phyloP scores from a whole-genome alignment of 2,888 invertebrate genomes.

The Sclerodermus sp. region DNA sequence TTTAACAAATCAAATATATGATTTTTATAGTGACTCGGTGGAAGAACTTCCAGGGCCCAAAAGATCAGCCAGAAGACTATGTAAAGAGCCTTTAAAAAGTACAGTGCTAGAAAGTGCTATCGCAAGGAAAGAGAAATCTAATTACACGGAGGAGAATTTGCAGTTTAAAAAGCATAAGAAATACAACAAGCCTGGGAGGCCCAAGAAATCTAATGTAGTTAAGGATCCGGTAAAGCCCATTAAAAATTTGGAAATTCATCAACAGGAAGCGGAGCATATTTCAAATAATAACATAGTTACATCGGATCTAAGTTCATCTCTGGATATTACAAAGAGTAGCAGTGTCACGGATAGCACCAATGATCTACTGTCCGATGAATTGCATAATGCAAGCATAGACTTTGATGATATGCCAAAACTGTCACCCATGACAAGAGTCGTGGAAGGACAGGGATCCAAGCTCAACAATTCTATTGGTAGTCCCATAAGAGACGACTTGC shows the following conservation, averaged over 20 bases:
- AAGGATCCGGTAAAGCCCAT: constrained; percentile 34
- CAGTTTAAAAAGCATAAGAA: constrained; percentile 45
- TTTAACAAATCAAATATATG: background rate
- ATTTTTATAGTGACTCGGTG: constrained; percentile 44
- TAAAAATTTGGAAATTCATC: constrained; percentile 22
- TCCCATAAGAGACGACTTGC: constrained; percentile 30
- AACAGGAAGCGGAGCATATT: constrained; percentile 24
- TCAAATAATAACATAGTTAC: constrained; percentile 28
- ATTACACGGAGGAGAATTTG: constrained; percentile 57
- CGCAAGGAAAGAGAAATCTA: constrained; percentile 72
- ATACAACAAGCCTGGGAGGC: constrained; percentile 48
- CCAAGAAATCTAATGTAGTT: constrained; percentile 38
- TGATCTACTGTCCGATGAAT: constrained; percentile 32
- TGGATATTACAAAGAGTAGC: constrained; percentile 36
- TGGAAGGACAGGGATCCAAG: constrained; percentile 34
- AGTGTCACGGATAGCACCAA: constrained; percentile 27
- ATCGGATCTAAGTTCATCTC: constrained; percentile 31
- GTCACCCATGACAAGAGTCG: constrained; percentile 46
- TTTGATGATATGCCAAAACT: constrained; percentile 55
- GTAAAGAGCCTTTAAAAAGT: constrained; percentile 61
- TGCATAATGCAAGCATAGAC: constrained; percentile 38
- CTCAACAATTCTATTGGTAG: constrained; percentile 34
- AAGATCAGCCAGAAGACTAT: constrained; percentile 66
- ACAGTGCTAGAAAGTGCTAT: constrained; percentile 72
- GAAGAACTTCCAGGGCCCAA: constrained; percentile 59